Evolutionary conservation across 2,797 vertebrate species (phyloP), one percentile per base, ranked within the genome.

Genomic region (Manis pentadactyla): DNA sequence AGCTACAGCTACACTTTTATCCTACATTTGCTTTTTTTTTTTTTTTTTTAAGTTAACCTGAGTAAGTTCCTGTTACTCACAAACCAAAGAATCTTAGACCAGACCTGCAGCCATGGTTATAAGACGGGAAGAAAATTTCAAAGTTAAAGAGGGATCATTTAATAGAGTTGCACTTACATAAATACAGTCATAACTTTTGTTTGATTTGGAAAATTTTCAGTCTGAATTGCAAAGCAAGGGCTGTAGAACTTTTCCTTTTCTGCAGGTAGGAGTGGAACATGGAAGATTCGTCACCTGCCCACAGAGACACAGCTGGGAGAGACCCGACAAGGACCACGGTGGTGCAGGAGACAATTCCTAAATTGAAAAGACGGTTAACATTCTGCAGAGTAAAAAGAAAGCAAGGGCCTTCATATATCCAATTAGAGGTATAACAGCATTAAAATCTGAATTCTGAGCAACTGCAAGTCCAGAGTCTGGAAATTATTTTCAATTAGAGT

Each of bases 401-500:
- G 21, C 18, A 63, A 74, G 5, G 3, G 23, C 59, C 12, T 69
- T 39, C 23, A 79, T 68, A n/a, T 39, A 37, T 37, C 18, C 53
- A 59, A 77, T 13, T 77, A 4, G 31, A 90, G 3, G 15, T 61
- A 27, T 51, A 51, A 63, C 6, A 51, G 13, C 9, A 9, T 53
- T 83, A 51, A 10, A 75, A 61, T 86, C 25, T 85, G 23, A 87
- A 77, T 96, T 96, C 55, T 63, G 6, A 84, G 19, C 63, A 37
- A 81, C 10, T 46, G 3, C 25, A 42, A 90, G 87, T 8, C 18
- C 21, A 86, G 29, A 34, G 2, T 17, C 55, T 95, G 69, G 31
- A 87, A 88, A 42, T 93, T 64, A 90, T 71, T 94, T 91, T 93
- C 13, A 81, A 4, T 88, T 63, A 78, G 25, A 73, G 9, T 7